Evolutionary conservation across 2,888 invertebrate species (phyloP), one percentile per base, ranked within the genome.

Genomic region (Cryptosula pallasiana): DNA sequence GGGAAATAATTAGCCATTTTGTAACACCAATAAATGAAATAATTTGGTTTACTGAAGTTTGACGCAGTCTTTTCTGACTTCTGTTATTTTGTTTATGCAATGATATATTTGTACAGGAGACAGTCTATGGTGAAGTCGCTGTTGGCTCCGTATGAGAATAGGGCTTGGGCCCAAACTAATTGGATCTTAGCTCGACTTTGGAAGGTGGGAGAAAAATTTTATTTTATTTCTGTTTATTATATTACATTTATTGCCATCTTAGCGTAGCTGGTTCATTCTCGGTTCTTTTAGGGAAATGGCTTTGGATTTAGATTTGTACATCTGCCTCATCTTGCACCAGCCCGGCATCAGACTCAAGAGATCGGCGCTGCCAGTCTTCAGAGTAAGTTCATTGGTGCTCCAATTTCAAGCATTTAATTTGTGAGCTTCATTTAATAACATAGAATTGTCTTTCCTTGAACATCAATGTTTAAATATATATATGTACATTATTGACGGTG

Each of bases 181-280:
- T 93, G 92, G 91, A 89, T 93, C 75, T 86, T 93, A 55, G 89
- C 92, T 25, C 86, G 92, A 71, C 91, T 93, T 80, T 93, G 93
- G 93, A 90, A 92, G 80, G 84, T 83, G 73, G 54, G 77, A n/a
- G n/a, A n/a, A n/a, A n/a, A n/a, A n/a, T n/a, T n/a, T n/a, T n/a
- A n/a, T n/a, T n/a, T n/a, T n/a, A n/a, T n/a, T n/a, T n/a, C n/a
- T n/a, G n/a, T n/a, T n/a, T n/a, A n/a, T n/a, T n/a, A n/a, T n/a
- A n/a, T n/a, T n/a, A n/a, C n/a, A n/a, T n/a, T n/a, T n/a, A n/a
- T n/a, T n/a, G n/a, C n/a, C n/a, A n/a, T n/a, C n/a, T n/a, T n/a
- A n/a, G n/a, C n/a, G n/a, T n/a, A n/a, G n/a, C n/a, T n/a, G n/a
- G n/a, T n/a, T n/a, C n/a, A n/a, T n/a, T n/a, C n/a, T n/a, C n/a